Conservation (phyloP, 2,888 invertebrate species). For the Argyresthia albistria region DNA sequence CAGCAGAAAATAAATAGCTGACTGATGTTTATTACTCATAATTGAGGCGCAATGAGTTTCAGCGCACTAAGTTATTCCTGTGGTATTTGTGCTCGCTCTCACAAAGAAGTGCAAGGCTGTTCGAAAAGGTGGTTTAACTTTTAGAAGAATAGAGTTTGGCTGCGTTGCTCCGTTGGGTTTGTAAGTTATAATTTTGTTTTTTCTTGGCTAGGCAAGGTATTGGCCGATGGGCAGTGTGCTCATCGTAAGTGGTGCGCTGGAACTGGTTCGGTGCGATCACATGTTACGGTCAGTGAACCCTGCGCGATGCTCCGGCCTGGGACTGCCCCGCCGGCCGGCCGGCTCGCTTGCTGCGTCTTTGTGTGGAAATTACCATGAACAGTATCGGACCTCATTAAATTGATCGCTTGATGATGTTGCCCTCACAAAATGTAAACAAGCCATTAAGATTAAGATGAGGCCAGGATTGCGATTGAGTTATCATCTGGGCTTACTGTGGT, state of each 20-base stretch:
- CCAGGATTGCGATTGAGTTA: not conserved
- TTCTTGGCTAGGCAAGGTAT: constrained; percentile 17
- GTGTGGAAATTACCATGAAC: constrained; percentile 12
- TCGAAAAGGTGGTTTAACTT: too few species aligned
- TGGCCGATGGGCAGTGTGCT: constrained; percentile 28
- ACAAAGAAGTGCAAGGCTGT: too few species aligned
- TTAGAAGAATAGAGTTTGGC: too few species aligned
- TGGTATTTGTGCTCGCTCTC: too few species aligned
- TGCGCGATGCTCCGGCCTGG: constrained; percentile 39
- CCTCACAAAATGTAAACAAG: not conserved
- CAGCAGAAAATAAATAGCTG: too few species aligned
- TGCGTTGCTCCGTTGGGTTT: too few species aligned
- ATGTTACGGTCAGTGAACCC: constrained; percentile 58
- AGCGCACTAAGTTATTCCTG: too few species aligned
- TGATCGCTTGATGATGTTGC: not conserved
- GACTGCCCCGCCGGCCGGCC: constrained; percentile 21
- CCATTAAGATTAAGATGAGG: too few species aligned
- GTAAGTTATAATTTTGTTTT: not conserved
- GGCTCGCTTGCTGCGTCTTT: constrained; percentile 16
- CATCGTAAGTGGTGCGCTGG: constrained; percentile 45
- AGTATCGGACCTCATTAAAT: not conserved
- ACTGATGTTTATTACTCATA: too few species aligned
- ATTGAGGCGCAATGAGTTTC: too few species aligned
- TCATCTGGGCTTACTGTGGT: not conserved
- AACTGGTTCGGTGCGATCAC: constrained; percentile 60